A percentile compares a stretch with the other conserved stretches of the same genome.
These are phyloP conservation scores for Eupithecia inturbata DNA, from an alignment of 2,888 invertebrate species.

Conservation along the genomic window DNA sequence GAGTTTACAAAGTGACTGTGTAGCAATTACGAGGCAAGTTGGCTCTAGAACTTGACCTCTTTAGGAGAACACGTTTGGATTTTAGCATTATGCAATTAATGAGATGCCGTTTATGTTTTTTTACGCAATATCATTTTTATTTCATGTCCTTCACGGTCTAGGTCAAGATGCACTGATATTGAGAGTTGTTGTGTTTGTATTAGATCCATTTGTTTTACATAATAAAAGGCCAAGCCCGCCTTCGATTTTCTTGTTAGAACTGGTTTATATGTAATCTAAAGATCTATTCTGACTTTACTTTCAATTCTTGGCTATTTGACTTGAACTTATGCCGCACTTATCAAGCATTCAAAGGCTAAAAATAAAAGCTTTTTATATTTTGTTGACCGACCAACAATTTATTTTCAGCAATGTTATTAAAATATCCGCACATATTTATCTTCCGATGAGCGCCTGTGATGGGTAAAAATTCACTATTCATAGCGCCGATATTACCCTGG, in stretches of 20 bases:
- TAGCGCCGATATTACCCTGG: conserved; percentile 53
- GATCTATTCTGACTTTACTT: conserved; percentile 17
- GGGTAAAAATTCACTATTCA: conserved; percentile 53
- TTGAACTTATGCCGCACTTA: conserved; percentile 8
- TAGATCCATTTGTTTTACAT: conserved; percentile 39
- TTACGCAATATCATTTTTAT: conserved; percentile 54
- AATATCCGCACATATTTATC: conserved; percentile 40
- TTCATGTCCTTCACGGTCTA: conserved; percentile 56
- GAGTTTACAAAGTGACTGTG: conserved; percentile 54
- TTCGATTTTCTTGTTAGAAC: conserved; percentile 33
- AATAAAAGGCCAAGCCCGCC: conserved; percentile 41
- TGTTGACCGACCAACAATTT: conserved; percentile 26
- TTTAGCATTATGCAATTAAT: conserved; percentile 68
- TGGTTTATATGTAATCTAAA: conserved; percentile 26
- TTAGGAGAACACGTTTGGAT: conserved; percentile 67
- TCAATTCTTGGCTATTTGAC: conserved; percentile 15
- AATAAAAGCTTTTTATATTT: conserved; percentile 12
- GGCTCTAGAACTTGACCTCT: conserved; percentile 75
- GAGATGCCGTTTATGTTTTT: conserved; percentile 55
- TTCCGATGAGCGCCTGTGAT: conserved; percentile 37
- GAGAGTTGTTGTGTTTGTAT: conserved; percentile 28
- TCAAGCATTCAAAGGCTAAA: conserved; percentile 3
- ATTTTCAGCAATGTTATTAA: conserved; percentile 37
- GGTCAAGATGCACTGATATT: conserved; percentile 51
- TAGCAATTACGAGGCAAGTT: conserved; percentile 57